Evolutionary conservation across 2,888 invertebrate species (phyloP), one percentile per base, ranked within the genome.

Genomic region (Stomorhina lunata): DNA sequence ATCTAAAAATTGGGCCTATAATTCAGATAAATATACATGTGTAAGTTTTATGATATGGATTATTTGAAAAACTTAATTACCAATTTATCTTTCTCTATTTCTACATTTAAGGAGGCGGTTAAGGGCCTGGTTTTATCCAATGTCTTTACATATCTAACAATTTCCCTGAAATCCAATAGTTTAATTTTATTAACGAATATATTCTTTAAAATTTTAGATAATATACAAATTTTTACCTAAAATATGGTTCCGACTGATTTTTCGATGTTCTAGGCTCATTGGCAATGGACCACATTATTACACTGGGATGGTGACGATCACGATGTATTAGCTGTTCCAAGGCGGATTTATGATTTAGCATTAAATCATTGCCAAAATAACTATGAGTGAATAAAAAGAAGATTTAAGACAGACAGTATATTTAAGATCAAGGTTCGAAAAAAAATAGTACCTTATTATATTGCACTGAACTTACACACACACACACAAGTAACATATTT

Each of bases 271-370:
- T 92, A 0, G 99, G 98, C 89, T 99, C 99, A 91, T 99, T 99
- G 32, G 98, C 95, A 72, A 99, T 94, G 2, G 98, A 99, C 99
- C 99, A 99, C 93, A 98, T 96, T 84, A 99, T 94, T 12, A 98
- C 98, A 63, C 97, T 95, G 0, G 99, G 97, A 86, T 97, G 95
- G 92, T 99, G 99, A 90, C 97, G 97, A 91, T 99, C 99, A 53
- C 99, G 93, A 81, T 94, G 93, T 73, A 98, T 95, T 86, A 99
- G 92, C 90, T 99, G 97, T 7, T 95, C 94, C 88, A 99, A 92
- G 0, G 98, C 96, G 63, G 94, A 93, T 90, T 95, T 95, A 91
- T 99, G 99, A 84, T 96, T 96, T 5, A 92, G 89, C 83, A 98
- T 91, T 12, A 98, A 92, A 0, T 92, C 90, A 1, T 93, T 92